phyloP scores from a whole-genome alignment of 2,888 invertebrate genomes.

The Scaptomyza polygonia region DNA sequence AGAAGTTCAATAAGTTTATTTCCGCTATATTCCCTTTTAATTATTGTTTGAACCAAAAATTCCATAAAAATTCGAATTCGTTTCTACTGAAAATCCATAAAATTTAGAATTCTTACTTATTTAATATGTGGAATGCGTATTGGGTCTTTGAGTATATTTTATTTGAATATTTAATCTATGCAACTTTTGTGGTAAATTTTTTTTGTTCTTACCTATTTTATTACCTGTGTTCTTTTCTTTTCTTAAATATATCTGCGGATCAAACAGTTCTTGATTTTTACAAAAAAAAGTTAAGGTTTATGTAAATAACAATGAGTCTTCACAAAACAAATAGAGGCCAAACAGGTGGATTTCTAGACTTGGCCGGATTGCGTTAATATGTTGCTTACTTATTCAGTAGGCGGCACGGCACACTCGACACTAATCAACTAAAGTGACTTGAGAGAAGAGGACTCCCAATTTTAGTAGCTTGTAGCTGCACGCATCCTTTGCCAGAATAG shows the following conservation, averaged over 20 bases:
- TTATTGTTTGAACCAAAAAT: too few species aligned
- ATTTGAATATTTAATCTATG: slow-evolving; percentile 56
- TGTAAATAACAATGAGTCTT: neutral
- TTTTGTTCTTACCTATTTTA: slow-evolving; percentile 17
- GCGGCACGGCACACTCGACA: slow-evolving; percentile 61
- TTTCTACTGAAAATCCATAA: slow-evolving; percentile 6
- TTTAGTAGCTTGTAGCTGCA: slow-evolving; percentile 18
- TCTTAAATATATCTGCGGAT: slow-evolving; percentile 62
- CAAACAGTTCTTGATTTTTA: slow-evolving; percentile 59
- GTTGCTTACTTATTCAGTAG: slow-evolving; percentile 69
- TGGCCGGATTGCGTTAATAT: slow-evolving; percentile 48
- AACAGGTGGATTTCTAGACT: slow-evolving; percentile 23
- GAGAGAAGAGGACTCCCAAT: slow-evolving; percentile 19
- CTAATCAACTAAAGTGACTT: slow-evolving; percentile 76
- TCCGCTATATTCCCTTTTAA: too few species aligned
- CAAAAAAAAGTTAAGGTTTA: slow-evolving; percentile 40
- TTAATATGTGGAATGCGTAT: slow-evolving; percentile 62
- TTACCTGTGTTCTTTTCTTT: too few species aligned
- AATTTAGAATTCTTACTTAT: slow-evolving; percentile 19
- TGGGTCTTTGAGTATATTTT: slow-evolving; percentile 19
- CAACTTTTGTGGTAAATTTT: slow-evolving; percentile 4
- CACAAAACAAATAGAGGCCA: slow-evolving; percentile 22
- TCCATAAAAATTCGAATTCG: too few species aligned
- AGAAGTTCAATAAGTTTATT: neutral
- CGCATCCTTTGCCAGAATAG: slow-evolving; percentile 55